Percentiles rank a stretch among this genome's conserved stretches.
These are phyloP conservation scores for Polyommatus iphigenia DNA, from an alignment of 2,888 invertebrate species.

Conservation along the genomic window DNA sequence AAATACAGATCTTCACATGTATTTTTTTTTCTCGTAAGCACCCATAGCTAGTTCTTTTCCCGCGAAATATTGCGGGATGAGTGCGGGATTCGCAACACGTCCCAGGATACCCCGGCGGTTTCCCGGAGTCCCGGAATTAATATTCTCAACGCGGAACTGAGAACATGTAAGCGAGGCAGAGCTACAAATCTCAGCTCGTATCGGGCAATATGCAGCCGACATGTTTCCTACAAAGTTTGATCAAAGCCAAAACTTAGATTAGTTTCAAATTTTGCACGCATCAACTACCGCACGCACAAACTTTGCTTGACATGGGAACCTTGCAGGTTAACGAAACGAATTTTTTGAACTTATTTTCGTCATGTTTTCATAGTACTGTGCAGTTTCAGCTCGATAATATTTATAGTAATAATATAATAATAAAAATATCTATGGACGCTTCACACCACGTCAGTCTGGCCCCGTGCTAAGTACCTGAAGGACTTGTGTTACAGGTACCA, in stretches of 20 bases:
- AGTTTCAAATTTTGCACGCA: constrained; percentile 25
- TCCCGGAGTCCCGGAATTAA: constrained; percentile 53
- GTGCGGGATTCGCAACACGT: constrained; percentile 44
- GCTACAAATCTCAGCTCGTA: constrained; percentile 57
- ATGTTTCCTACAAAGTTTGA: constrained; percentile 36
- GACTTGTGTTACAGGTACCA: no score
- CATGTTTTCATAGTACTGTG: neutral
- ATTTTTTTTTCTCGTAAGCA: constrained; percentile 32
- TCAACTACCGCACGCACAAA: neutral
- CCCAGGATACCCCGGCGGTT: constrained; percentile 41
- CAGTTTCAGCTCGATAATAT: no score
- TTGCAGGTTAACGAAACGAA: neutral
- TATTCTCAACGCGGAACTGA: constrained; percentile 61
- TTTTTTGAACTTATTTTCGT: neutral
- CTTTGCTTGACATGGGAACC: neutral
- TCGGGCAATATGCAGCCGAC: constrained; percentile 46
- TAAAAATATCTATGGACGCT: no score
- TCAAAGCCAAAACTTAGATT: neutral
- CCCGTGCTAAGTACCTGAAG: no score
- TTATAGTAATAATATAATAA: no score
- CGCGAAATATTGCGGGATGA: constrained; percentile 43
- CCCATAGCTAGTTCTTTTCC: constrained; percentile 39
- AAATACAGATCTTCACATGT: no score
- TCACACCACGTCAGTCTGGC: no score
- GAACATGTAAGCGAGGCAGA: constrained; percentile 59